Evolutionary conservation across 2,888 invertebrate species (phyloP), one percentile per base, ranked within the genome.

Genomic region (Napeogenes sylphis): DNA sequence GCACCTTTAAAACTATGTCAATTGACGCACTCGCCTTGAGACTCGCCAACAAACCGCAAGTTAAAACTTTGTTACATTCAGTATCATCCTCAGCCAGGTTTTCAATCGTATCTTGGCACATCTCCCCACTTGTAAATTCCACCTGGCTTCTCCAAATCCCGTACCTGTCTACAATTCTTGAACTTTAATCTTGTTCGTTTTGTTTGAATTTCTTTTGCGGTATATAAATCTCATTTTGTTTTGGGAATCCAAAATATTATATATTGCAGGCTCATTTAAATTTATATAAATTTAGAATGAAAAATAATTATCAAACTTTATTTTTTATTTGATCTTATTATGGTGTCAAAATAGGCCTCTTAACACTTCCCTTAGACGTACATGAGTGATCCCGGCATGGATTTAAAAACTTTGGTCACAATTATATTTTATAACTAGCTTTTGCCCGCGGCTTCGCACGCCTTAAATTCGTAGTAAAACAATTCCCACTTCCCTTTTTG

Each of bases 161-260:
- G 62, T 63, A 68, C 68, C 68, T 67, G 70, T 66, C 66, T 65
- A 64, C 67, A 65, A 68, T 67, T 68, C 64, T 66, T 67, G 68
- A 67, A 66, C 71, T 70, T 71, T 68, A 70, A 71, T 70, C 71
- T 69, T 68, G 67, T 69, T 70, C 60, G 58, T 68, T 69, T 69
- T 58, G 56, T 60, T 61, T 38, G 57, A 62, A 59, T 66, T 60
- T 58, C 46, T 56, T 61, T 61, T 55, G 46, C 58, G 47, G 60
- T 66, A 63, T 63, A 63, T 68, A 64, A 63, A 59, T 58, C 55
- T 47, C 21, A 32, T 32, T 55, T 54, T 54, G 33, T 54, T 42
- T 59, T 54, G 54, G 32, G 32, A 33, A 32, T 58, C 30, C 46
- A 47, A 45, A 51, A 51, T 30, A 6, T 12, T 6, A 30, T 30